These are phyloP conservation scores for Perdita meconis DNA, from an alignment of 2,888 invertebrate species.

Conservation along the genomic window DNA sequence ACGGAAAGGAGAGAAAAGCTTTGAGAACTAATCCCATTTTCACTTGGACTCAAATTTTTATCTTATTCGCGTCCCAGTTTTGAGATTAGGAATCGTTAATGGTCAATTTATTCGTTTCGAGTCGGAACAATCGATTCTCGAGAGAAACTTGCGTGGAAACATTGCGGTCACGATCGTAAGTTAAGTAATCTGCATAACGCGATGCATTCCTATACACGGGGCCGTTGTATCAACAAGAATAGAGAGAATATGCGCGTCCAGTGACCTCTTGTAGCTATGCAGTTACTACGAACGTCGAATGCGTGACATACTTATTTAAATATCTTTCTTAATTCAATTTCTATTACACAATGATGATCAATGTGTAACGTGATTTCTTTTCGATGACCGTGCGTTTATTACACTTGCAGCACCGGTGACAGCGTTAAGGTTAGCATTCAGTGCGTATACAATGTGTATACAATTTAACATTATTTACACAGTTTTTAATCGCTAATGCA, in stretches of 20 bases:
- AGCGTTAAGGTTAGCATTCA: background rate
- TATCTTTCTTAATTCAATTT: too few species aligned
- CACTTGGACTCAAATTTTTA: background rate
- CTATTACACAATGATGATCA: too few species aligned
- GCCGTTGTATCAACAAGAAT: slow-evolving; percentile 58
- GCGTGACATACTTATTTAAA: background rate
- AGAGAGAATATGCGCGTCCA: slow-evolving; percentile 56
- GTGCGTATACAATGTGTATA: background rate
- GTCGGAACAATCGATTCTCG: background rate
- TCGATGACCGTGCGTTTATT: background rate
- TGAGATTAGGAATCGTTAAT: background rate
- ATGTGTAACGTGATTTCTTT: too few species aligned
- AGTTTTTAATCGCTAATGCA: background rate
- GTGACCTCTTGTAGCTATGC: slow-evolving; percentile 54
- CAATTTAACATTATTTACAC: too few species aligned
- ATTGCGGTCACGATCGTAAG: background rate
- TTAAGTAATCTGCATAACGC: slow-evolving; percentile 2
- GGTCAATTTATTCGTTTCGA: background rate
- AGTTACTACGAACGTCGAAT: slow-evolving; percentile 1
- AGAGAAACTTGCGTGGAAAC: background rate
- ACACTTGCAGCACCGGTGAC: background rate
- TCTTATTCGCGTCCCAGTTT: background rate
- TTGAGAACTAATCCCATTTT: background rate
- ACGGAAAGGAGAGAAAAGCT: background rate
- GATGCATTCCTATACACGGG: slow-evolving; percentile 22